phyloP scores from a whole-genome alignment of 2,888 invertebrate genomes.

The Nudaria mundana region DNA sequence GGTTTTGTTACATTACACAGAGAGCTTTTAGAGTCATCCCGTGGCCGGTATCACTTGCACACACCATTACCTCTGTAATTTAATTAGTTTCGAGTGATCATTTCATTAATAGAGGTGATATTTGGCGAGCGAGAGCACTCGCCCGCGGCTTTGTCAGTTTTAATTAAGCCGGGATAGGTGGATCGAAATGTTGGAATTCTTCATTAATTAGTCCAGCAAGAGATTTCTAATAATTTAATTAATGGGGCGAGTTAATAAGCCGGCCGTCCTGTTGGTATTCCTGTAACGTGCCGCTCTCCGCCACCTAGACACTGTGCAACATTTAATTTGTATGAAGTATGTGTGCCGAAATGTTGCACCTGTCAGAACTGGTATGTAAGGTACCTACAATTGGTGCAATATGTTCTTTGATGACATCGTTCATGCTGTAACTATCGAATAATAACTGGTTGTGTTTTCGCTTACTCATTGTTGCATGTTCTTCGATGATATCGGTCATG shows the following conservation, averaged over 20 bases:
- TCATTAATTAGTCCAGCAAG: slow-evolving; percentile 76
- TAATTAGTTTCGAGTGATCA: slow-evolving; percentile 81
- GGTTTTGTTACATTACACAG: slow-evolving; percentile 33
- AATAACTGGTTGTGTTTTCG: background rate
- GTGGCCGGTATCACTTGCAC: slow-evolving; percentile 66
- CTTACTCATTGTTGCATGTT: no score
- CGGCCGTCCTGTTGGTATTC: slow-evolving; percentile 61
- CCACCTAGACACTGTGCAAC: slow-evolving; percentile 32
- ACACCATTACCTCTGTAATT: slow-evolving; percentile 79
- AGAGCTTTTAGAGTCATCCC: slow-evolving; percentile 30
- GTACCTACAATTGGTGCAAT: background rate
- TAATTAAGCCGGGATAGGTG: slow-evolving; percentile 79
- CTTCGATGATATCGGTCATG: no score
- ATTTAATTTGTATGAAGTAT: slow-evolving; percentile 36
- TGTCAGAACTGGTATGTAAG: no score
- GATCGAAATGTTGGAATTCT: slow-evolving; percentile 79
- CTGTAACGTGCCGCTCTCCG: slow-evolving; percentile 54
- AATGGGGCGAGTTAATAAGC: slow-evolving; percentile 74
- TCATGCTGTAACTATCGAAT: background rate
- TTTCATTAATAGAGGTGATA: slow-evolving; percentile 78
- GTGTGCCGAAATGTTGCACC: slow-evolving; percentile 23
- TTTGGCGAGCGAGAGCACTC: slow-evolving; percentile 68
- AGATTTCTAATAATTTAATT: slow-evolving; percentile 81
- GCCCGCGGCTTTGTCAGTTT: slow-evolving; percentile 78
- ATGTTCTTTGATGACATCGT: background rate